phyloP scores from a whole-genome alignment of 1,140 invertebrate species.

The Procambarus virginalis region DNA sequence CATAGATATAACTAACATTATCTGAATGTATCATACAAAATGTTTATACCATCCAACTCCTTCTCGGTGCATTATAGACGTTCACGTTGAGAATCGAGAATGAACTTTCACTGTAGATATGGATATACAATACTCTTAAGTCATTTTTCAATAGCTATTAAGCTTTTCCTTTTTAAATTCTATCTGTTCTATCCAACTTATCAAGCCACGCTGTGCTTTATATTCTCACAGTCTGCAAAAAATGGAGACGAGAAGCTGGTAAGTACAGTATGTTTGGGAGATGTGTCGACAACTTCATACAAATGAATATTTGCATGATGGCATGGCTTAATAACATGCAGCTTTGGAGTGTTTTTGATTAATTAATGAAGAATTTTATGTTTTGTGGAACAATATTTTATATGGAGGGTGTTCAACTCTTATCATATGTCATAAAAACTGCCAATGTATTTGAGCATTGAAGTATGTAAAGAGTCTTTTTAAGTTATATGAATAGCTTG shows the following conservation, averaged over 20 bases:
- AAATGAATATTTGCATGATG: neutral
- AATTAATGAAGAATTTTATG: neutral
- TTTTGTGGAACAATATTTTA: neutral
- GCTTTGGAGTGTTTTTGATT: neutral
- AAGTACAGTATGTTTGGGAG: neutral
- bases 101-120: constrained; percentile 9
- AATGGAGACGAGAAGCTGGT: constrained; percentile 42
- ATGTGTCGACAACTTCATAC: neutral
- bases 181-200: neutral
- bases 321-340: neutral
- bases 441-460: too few species aligned
- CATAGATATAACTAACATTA: neutral
- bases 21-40: neutral
- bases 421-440: neutral
- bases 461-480: too few species aligned
- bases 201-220: constrained; percentile 11
- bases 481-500: too few species aligned
- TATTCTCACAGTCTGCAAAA: constrained; percentile 44
- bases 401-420: neutral
- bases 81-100: constrained; percentile 2
- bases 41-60: neutral
- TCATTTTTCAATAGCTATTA: constrained; percentile 4
- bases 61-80: neutral
- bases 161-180: neutral
- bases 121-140: neutral